Evolutionary conservation across 1,140 invertebrate species (phyloP), one percentile per base, ranked within the genome.

Genomic region (Ridgeia piscesae): DNA sequence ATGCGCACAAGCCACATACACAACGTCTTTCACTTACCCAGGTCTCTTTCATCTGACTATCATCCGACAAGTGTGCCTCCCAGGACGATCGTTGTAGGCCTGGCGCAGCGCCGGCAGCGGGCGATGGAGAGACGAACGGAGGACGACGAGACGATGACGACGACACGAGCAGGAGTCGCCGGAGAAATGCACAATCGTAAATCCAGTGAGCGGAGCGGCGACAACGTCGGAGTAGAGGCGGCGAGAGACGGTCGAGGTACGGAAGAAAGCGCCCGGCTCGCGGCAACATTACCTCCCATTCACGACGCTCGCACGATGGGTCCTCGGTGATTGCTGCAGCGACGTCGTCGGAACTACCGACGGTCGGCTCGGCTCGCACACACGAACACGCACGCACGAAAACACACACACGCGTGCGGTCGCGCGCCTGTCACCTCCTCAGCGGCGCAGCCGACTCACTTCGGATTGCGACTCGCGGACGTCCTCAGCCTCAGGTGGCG

Each of bases 271-370:
- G 58, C 8, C 17, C 58, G 58, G 58, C 58, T 77, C 58, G 58
- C 58, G 58, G 58, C 58, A 77, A 77, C 58, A 77, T 77, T 77
- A 77, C 58, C 58, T 77, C 58, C 58, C 58, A 77, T 77, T 77
- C 58, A 77, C 17, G 58, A 77, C 58, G 58, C 58, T 2, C 17
- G 11, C 58, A 2, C 17, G 11, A 31, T 21, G 58, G 17, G 27
- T 77, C 58, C 27, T 77, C 58, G 6, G 58, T 17, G 42, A 6
- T 42, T 77, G 14, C 58, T 31, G 58, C n/a, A n/a, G n/a, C 58
- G 14, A 21, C 58, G 58, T 31, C 17, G 58, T 31, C 58, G 58
- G 58, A 77, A 77, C 58, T 31, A 21, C 58, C 58, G 58, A 77
- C 58, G 58, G 58, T 77, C 58, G 14, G 58, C 58, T 17, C 27